These are phyloP conservation scores for Thunnus thynnus DNA, from an alignment of 2,113 vertebrate genomes.

Conservation along the genomic window DNA sequence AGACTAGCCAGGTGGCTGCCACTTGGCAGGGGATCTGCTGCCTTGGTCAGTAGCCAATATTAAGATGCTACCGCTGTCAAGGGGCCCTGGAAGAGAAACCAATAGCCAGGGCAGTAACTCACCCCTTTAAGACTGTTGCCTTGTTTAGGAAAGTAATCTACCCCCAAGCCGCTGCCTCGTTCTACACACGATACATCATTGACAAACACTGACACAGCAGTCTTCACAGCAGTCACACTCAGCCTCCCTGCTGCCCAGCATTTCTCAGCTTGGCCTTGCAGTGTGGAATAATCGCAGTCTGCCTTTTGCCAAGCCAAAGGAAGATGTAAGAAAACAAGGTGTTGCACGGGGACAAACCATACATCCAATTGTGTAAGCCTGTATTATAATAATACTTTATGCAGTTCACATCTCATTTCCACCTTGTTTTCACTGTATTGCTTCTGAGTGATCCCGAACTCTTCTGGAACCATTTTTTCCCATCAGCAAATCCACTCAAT, in stretches of 20 bases:
- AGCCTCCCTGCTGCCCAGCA: slow-evolving; percentile 39
- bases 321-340: slow-evolving; percentile 33
- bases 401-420: slow-evolving; percentile 37
- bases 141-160: slow-evolving; percentile 74
- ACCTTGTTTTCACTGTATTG: slow-evolving; percentile 24
- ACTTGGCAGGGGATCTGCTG: slow-evolving; percentile 66
- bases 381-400: slow-evolving; percentile 27
- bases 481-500: slow-evolving; percentile 31
- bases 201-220: slow-evolving; percentile 69
- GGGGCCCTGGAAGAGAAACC: slow-evolving; percentile 61
- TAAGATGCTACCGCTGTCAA: slow-evolving; percentile 77
- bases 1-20: slow-evolving; percentile 49
- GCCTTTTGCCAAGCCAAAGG: slow-evolving; percentile 21
- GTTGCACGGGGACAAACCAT: not conserved
- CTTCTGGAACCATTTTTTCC: slow-evolving; percentile 25
- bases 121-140: slow-evolving; percentile 68
- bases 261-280: slow-evolving; percentile 48
- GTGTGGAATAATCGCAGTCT: slow-evolving; percentile 21
- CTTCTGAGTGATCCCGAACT: slow-evolving; percentile 21
- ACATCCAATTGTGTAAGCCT: slow-evolving; percentile 10
- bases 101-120: slow-evolving; percentile 72
- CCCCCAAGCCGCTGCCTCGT: slow-evolving; percentile 62
- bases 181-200: slow-evolving; percentile 72
- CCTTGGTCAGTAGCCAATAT: slow-evolving; percentile 69
- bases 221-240: slow-evolving; percentile 59